Evolutionary conservation across 2,888 invertebrate genomes (phyloP).

Genomic region (Himalopsyche japonica): DNA sequence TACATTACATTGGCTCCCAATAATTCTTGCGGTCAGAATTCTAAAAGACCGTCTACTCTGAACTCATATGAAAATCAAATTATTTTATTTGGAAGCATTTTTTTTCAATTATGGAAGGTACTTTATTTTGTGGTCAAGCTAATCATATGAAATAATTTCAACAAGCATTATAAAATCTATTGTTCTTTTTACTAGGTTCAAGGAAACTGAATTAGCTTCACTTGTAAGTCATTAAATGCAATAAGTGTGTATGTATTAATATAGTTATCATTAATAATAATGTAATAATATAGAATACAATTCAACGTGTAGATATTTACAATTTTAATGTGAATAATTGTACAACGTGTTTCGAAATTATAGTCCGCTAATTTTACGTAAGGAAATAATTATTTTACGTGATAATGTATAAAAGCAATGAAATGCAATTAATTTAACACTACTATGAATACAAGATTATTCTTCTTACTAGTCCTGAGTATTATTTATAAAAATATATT

Average conservation of each 20-base stretch:
- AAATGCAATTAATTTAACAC: background rate
- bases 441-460: background rate
- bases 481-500: too few species aligned
- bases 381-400: background rate
- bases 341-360: background rate
- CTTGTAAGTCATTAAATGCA: background rate
- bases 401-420: background rate
- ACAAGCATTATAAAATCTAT: background rate
- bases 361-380: background rate
- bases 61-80: background rate
- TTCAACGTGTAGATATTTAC: background rate
- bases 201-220: background rate
- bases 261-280: background rate
- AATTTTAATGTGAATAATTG: background rate
- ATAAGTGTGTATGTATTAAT: background rate
- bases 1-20: background rate
- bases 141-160: background rate
- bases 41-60: background rate
- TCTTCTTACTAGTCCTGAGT: too few species aligned
- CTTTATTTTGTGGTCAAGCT: background rate
- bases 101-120: background rate
- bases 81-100: background rate
- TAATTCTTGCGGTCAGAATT: background rate
- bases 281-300: too few species aligned
- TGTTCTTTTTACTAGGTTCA: background rate